Conservation (phyloP, 1,140 invertebrate genomes). For the Zelostemma sp. region DNA sequence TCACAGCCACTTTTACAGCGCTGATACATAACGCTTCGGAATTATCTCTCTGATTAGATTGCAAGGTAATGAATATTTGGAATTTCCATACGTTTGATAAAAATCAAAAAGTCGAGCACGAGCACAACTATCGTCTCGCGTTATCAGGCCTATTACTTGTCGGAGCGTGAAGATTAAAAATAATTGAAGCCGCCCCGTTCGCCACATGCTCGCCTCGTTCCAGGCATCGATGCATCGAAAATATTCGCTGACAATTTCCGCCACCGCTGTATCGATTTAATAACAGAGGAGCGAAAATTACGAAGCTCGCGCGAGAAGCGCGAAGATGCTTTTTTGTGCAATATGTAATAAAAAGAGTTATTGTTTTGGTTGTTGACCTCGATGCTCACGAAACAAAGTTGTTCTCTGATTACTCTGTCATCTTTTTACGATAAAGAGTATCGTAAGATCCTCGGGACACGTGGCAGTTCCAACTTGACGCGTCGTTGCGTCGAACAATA, state of each 20-base stretch:
- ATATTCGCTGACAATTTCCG: constrained; percentile 46
- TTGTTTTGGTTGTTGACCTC: no score
- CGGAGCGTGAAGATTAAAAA: constrained; percentile 42
- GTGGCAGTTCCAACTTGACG: neutral
- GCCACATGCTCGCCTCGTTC: constrained; percentile 37
- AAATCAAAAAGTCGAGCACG: constrained; percentile 21
- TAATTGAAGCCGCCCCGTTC: constrained; percentile 44
- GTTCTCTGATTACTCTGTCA: no score
- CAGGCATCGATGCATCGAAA: constrained; percentile 35
- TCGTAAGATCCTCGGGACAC: no score
- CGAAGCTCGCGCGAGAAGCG: no score
- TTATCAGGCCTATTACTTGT: constrained; percentile 34
- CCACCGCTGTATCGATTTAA: constrained; percentile 46
- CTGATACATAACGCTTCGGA: no score
- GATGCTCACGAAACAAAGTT: no score
- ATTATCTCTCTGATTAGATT: constrained; percentile 12
- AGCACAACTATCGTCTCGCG: constrained; percentile 17
- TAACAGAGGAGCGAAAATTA: no score
- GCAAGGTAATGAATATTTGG: constrained; percentile 1
- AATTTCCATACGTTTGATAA: constrained; percentile 12
- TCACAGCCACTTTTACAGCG: no score
- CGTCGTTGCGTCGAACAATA: no score
- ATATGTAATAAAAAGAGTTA: no score
- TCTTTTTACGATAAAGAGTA: no score
- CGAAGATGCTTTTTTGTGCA: no score